Base-by-base conservation (phyloP, 2,113 vertebrate species). In the Nannobrachium achirus region DNA sequence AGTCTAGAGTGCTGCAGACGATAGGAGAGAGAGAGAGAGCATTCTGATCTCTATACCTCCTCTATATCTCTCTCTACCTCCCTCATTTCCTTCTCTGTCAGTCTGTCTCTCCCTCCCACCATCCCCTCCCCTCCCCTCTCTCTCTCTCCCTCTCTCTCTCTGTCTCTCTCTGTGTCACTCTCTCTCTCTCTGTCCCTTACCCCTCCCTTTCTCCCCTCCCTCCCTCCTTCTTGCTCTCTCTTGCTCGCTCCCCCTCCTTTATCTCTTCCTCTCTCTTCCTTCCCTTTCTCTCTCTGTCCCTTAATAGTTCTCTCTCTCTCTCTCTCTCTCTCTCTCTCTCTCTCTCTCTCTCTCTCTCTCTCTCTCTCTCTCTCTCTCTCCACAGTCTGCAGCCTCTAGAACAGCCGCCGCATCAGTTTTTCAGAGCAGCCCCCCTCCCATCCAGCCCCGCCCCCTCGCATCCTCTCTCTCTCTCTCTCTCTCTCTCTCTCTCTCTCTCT, bases 321-420 rank as follows among this genome's bases (percentile, higher is more conserved):
- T 11, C 59, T 14, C 11, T 4, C 19, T 13, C 20, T 8, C 39
- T 72, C 66, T 74, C 51, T 64, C 61, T 46, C 63, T 67, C 63
- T 55, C 10, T 50, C 20, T 55, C 48, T 40, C 33, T 45, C 55
- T 63, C 45, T 38, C 57, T 72, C 44, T 69, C 55, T 80, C 82
- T 81, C 86, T 83, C 85, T 71, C 75, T 69, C 53, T 71, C 58
- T 64, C 69, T 69, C 56, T 67, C 42, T 62, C 68, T 62, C 46
- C 5, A 57, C 56, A 80, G 85, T 91, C 89, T 89, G 89, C 90
- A 92, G 89, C 83, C 90, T 91, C 86, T 86, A 89, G 89, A 92
- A 90, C 89, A 91, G 89, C 89, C 90, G 90, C 89, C 86, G 90
- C 91, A 92, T 92, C 89, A 89, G 74, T 86, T 91, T 90, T 91